Conservation (phyloP, 1,140 invertebrate genomes). For the Chelonus insularis region DNA sequence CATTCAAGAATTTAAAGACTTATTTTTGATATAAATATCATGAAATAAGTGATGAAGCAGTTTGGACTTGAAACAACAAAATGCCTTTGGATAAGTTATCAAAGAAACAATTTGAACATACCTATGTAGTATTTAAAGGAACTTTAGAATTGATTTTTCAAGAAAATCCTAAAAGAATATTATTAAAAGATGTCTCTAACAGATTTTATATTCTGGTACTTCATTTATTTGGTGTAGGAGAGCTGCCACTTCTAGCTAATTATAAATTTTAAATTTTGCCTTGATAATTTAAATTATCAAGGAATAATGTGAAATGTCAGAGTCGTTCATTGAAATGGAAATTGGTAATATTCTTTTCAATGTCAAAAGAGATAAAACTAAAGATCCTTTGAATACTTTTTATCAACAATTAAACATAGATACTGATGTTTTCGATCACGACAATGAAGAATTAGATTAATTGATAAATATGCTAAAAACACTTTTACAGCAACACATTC, state of each 20-base stretch:
- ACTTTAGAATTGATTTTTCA: constrained; percentile 69
- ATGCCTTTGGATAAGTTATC: constrained; percentile 98
- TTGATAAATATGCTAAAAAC: constrained; percentile 79
- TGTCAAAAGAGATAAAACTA: constrained; percentile 55
- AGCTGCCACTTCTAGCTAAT: constrained; percentile 79
- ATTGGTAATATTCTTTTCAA: constrained; percentile 89
- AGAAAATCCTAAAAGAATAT: constrained; percentile 55
- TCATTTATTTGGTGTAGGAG: constrained; percentile 88
- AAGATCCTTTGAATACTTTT: constrained; percentile 80
- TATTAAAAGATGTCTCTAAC: constrained; percentile 84
- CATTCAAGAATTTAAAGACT: constrained; percentile 79
- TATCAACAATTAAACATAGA: constrained; percentile 89
- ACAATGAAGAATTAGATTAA: constrained; percentile 75
- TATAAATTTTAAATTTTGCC: no score
- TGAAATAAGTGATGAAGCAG: constrained; percentile 92
- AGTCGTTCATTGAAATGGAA: constrained; percentile 91
- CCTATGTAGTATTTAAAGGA: constrained; percentile 81
- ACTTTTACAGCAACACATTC: constrained; percentile 87
- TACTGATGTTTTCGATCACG: constrained; percentile 74
- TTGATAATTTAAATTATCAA: no score
- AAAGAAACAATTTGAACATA: constrained; percentile 84
- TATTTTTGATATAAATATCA: constrained; percentile 89
- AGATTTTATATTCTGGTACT: constrained; percentile 94
- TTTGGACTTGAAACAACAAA: constrained; percentile 97
- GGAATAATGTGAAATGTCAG: constrained; percentile 88